phyloP scores from a whole-genome alignment of 2,888 invertebrate species.

The Glomeris marginata region DNA sequence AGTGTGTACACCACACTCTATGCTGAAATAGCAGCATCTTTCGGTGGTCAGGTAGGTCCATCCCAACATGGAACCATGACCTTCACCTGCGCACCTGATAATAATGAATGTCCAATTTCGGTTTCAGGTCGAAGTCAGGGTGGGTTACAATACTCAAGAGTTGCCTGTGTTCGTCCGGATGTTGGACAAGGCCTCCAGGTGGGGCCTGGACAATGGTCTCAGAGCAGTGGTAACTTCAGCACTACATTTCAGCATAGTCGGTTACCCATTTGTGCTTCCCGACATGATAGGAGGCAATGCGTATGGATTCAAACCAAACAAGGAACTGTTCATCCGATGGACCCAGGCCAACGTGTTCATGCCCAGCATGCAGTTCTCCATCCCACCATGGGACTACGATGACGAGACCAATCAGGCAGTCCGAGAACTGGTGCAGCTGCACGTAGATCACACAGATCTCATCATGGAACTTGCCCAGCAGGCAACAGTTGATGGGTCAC shows the following conservation, averaged over 20 bases:
- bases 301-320: conserved; percentile 30
- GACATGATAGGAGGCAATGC: conserved; percentile 50
- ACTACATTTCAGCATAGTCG: conserved; percentile 42
- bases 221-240: conserved; percentile 55
- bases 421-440: conserved; percentile 46
- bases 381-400: conserved; percentile 58
- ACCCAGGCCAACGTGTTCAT: conserved; percentile 59
- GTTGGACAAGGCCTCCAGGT: conserved; percentile 56
- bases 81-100: no score
- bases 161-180: conserved; percentile 56
- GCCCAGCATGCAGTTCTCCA: conserved; percentile 64
- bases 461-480: conserved; percentile 42
- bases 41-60: conserved; percentile 35
- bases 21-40: conserved; percentile 20
- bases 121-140: conserved; percentile 47
- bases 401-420: conserved; percentile 42
- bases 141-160: conserved; percentile 53
- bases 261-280: conserved; percentile 57
- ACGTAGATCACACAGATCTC: conserved; percentile 39
- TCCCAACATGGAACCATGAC: no score
- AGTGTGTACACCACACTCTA: conserved; percentile 22
- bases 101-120: no score
- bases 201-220: conserved; percentile 50
- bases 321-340: conserved; percentile 54
- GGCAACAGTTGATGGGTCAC: conserved; percentile 45